A percentile compares a stretch with the other conserved stretches of the same genome.
phyloP scores from a whole-genome alignment of 2,888 invertebrate species.

The Toxonevra muliebris region DNA sequence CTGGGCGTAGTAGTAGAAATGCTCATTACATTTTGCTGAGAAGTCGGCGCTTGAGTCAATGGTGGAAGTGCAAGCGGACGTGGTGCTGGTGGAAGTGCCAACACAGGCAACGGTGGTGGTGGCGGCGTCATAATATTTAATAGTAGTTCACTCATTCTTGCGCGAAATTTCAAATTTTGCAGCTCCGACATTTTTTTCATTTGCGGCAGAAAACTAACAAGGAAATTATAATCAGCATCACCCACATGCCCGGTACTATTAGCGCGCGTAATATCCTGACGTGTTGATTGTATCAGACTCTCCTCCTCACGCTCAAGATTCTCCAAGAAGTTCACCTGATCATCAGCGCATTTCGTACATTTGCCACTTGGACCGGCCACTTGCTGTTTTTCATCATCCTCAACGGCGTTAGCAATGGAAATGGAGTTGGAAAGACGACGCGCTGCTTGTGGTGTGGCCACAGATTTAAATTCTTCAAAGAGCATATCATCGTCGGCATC shows the following conservation, averaged over 20 bases:
- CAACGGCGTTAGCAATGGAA: constrained; percentile 45
- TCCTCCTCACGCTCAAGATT: constrained; percentile 54
- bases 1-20: no score
- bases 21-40: background rate
- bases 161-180: constrained; percentile 55
- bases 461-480: constrained; percentile 51
- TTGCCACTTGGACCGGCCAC: constrained; percentile 36
- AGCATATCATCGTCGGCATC: constrained; percentile 52
- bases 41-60: background rate
- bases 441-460: constrained; percentile 55
- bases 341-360: constrained; percentile 51
- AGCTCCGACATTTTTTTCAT: constrained; percentile 58
- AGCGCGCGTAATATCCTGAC: constrained; percentile 52
- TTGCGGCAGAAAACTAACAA: constrained; percentile 56
- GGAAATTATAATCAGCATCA: constrained; percentile 58
- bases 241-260: constrained; percentile 53
- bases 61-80: constrained; percentile 30
- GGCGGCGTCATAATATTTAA: constrained; percentile 48
- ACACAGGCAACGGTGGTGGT: background rate
- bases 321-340: constrained; percentile 55
- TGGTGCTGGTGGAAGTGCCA: constrained; percentile 21
- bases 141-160: constrained; percentile 54
- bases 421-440: constrained; percentile 52
- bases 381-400: constrained; percentile 16
- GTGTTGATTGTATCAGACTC: constrained; percentile 55